phyloP scores from a whole-genome alignment of 2,888 invertebrate genomes.

The Conops quadrifasciatus region DNA sequence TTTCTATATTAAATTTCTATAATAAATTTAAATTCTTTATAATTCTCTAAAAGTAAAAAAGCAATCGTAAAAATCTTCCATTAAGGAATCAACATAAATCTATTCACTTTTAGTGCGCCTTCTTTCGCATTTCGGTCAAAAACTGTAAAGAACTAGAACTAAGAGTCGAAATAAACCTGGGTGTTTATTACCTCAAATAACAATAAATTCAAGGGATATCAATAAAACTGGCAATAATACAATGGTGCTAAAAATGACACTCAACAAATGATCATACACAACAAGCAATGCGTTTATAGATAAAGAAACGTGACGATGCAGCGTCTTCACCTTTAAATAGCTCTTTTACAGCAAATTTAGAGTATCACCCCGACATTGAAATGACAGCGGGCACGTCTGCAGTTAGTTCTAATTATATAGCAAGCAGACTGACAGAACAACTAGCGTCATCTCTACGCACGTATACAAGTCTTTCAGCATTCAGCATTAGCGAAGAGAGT shows the following conservation, averaged over 20 bases:
- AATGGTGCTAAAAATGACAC: constrained; percentile 7
- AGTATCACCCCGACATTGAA: constrained; percentile 46
- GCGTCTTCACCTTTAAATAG: constrained; percentile 59
- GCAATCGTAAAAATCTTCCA: no score
- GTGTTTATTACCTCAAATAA: background rate
- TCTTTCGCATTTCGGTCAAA: background rate
- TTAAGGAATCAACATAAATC: background rate
- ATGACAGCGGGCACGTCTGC: background rate
- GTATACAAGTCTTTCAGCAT: background rate
- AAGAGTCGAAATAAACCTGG: background rate
- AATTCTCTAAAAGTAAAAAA: no score
- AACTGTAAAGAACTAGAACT: background rate
- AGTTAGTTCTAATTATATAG: constrained; percentile 17
- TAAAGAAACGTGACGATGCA: constrained; percentile 31
- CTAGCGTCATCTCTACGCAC: background rate
- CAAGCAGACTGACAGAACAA: constrained; percentile 3
- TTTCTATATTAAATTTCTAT: no score
- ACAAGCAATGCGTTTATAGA: background rate
- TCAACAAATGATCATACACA: background rate
- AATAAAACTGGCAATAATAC: background rate
- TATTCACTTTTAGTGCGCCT: background rate
- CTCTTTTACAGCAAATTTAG: constrained; percentile 58
- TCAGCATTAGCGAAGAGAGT: background rate
- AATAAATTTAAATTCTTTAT: no score
- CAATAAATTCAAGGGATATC: background rate